Percentiles rank a stretch among this genome's conserved stretches.
These are phyloP conservation scores for Suricata suricatta DNA, from an alignment of 2,113 vertebrate genomes.

Conservation along the genomic window DNA sequence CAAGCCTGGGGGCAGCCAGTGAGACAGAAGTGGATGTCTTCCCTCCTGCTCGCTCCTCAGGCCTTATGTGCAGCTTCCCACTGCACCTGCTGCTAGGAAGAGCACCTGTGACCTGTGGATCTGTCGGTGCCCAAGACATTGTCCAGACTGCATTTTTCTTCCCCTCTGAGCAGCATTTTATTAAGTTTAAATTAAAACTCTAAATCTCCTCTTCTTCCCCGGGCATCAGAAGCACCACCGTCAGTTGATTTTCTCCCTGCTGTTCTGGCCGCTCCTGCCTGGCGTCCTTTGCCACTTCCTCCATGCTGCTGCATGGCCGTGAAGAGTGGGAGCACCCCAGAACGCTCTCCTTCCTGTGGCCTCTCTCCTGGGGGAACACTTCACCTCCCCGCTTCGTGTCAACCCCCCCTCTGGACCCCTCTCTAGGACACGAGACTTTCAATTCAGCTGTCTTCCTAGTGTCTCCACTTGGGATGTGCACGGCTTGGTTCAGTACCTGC, in stretches of 20 bases:
- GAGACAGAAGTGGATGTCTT: rapidly evolving
- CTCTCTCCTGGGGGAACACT: not conserved
- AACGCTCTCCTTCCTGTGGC: not conserved
- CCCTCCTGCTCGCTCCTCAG: not conserved
- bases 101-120: not conserved
- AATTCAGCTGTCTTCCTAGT: rapidly evolving
- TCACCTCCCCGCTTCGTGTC: not conserved
- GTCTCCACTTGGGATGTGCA: not conserved
- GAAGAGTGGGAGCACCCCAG: not conserved
- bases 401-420: not conserved
- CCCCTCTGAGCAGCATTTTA: not conserved
- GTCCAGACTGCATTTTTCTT: not conserved
- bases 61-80: not conserved
- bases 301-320: not conserved
- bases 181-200: not conserved
- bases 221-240: not conserved
- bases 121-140: rapidly evolving
- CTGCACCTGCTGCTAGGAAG: not conserved
- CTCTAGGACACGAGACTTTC: not conserved
- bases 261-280: not conserved
- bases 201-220: not conserved
- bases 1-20: not conserved
- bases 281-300: not conserved
- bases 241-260: not conserved
- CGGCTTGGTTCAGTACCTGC: rapidly evolving